Conservation (phyloP, 2,888 invertebrate species). For the Lingula anatina region DNA sequence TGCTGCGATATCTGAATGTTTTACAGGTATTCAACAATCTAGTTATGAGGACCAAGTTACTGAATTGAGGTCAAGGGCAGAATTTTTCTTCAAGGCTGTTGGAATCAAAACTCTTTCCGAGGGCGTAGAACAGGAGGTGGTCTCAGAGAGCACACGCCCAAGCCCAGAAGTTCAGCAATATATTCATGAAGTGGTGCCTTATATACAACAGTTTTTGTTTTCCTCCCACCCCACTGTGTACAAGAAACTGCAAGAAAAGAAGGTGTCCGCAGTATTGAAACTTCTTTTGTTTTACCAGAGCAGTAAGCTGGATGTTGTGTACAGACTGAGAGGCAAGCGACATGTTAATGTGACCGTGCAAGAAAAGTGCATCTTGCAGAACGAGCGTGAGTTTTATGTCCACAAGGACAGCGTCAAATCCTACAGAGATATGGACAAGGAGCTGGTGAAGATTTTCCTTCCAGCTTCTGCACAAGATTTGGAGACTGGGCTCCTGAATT, state of each 20-base stretch:
- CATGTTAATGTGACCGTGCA: conserved; percentile 14
- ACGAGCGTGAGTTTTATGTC: conserved; percentile 27
- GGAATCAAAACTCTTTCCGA: conserved; percentile 26
- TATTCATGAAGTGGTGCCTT: conserved; percentile 27
- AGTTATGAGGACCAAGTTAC: no score
- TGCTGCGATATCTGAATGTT: no score
- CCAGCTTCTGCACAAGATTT: background rate
- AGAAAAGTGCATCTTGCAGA: conserved; percentile 28
- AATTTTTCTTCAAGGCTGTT: no score
- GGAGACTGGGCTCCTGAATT: background rate
- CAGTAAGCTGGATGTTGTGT: conserved; percentile 26
- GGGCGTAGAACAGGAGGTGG: conserved; percentile 17
- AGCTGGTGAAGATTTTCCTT: conserved; percentile 30
- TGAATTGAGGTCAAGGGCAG: no score
- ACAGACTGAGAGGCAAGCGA: conserved; percentile 20
- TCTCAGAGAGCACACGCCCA: conserved; percentile 26
- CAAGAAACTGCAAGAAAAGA: conserved; percentile 11
- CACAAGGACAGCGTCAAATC: conserved; percentile 20
- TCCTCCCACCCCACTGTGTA: conserved; percentile 22
- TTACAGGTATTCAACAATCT: no score
- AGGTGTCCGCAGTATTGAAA: conserved; percentile 21
- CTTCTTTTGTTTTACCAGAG: conserved; percentile 30
- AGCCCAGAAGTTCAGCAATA: conserved; percentile 31
- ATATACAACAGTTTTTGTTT: conserved; percentile 31
- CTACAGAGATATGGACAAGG: conserved; percentile 25